These are phyloP conservation scores for Symphodus melops DNA, from an alignment of 2,113 vertebrate genomes.

Conservation along the genomic window DNA sequence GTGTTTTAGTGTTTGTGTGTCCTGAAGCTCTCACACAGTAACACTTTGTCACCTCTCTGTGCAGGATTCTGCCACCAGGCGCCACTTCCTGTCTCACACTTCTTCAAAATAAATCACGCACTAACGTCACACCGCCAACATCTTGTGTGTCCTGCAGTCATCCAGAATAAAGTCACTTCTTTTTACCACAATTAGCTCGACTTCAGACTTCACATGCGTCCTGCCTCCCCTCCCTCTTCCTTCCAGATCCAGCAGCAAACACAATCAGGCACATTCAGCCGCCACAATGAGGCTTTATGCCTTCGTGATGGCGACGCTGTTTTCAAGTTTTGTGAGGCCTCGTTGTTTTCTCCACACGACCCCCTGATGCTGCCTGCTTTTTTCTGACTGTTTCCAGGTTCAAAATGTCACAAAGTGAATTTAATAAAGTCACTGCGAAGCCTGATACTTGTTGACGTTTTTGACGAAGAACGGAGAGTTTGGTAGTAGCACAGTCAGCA, in stretches of 20 bases:
- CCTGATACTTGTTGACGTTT: neutral
- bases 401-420: slow-evolving; percentile 69
- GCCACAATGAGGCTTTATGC: slow-evolving; percentile 82
- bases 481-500: slow-evolving; percentile 6
- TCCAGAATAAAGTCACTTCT: neutral
- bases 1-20: slow-evolving; percentile 12
- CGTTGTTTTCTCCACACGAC: slow-evolving; percentile 68
- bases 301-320: slow-evolving; percentile 60
- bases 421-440: slow-evolving; percentile 48
- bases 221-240: slow-evolving; percentile 53
- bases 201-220: slow-evolving; percentile 65
- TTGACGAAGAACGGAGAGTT: slow-evolving; percentile 5
- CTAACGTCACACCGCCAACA: neutral
- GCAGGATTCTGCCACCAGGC: neutral
- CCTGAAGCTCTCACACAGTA: neutral
- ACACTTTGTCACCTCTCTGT: slow-evolving; percentile 9
- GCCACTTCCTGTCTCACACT: slow-evolving; percentile 19
- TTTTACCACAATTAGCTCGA: slow-evolving; percentile 44
- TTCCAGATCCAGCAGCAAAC: slow-evolving; percentile 64
- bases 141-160: neutral
- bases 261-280: slow-evolving; percentile 80
- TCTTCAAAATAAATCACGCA: slow-evolving; percentile 7
- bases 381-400: slow-evolving; percentile 38
- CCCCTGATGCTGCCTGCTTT: neutral
- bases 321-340: slow-evolving; percentile 72